Evolutionary conservation across 2,888 invertebrate genomes (phyloP).

Genomic region (Amaurobius ferox): DNA sequence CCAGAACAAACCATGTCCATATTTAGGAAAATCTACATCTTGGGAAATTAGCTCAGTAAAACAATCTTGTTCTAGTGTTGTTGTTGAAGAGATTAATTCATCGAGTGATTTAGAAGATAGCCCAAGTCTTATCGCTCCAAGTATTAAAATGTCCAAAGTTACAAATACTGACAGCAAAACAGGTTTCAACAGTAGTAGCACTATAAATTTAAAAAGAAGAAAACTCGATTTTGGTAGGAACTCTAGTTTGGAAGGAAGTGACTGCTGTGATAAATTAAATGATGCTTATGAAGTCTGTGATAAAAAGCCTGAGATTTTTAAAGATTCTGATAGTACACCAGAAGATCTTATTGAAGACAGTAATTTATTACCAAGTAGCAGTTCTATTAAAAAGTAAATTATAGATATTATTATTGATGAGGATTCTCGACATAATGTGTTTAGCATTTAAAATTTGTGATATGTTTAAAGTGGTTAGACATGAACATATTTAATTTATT

Average conservation of each 20-base stretch:
- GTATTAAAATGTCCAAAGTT: neutral
- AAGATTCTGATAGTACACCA: conserved; percentile 4
- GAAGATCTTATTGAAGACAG: neutral
- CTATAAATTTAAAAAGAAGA: neutral
- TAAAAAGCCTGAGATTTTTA: neutral
- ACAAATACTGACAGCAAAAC: neutral
- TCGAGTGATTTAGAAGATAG: conserved; percentile 44
- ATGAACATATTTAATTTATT: too few species aligned
- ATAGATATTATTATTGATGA: too few species aligned
- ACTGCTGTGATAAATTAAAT: neutral
- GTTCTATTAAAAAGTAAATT: too few species aligned
- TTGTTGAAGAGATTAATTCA: neutral
- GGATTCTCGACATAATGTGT: too few species aligned
- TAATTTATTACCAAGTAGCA: neutral
- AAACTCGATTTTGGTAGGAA: neutral
- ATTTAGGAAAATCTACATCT: too few species aligned
- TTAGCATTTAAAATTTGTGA: too few species aligned
- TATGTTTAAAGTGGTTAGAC: too few species aligned
- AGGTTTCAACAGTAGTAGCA: neutral
- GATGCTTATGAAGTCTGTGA: neutral
- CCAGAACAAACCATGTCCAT: too few species aligned
- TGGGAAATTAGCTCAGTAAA: neutral
- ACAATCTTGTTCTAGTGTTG: neutral
- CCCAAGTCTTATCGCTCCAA: conserved; percentile 24
- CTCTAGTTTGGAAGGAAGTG: neutral